These are phyloP conservation scores for Paracanthobrama guichenoti DNA, from an alignment of 2,113 vertebrate species.

Conservation along the genomic window DNA sequence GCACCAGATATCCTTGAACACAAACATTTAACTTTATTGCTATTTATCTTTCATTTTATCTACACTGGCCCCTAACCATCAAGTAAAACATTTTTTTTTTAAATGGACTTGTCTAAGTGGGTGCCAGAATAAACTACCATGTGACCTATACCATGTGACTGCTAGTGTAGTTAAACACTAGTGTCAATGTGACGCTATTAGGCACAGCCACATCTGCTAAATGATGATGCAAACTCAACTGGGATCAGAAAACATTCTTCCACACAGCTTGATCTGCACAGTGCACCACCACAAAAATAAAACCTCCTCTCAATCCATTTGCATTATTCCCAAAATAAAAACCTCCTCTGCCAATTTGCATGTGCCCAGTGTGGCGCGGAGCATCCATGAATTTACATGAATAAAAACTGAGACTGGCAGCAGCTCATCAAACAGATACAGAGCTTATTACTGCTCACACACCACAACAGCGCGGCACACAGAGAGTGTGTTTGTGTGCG, in stretches of 20 bases:
- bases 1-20: too few species aligned
- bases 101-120: too few species aligned
- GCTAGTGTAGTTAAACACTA: background rate
- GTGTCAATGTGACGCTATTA: background rate
- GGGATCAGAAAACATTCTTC: slow-evolving; percentile 6
- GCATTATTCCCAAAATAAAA: slow-evolving; percentile 37
- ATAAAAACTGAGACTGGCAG: slow-evolving; percentile 59
- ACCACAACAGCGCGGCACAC: background rate
- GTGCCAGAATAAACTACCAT: background rate
- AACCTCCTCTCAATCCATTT: slow-evolving; percentile 7
- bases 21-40: too few species aligned
- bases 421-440: slow-evolving; percentile 70
- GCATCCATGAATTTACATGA: slow-evolving; percentile 61
- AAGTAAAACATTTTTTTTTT: background rate
- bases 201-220: background rate
- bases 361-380: slow-evolving; percentile 29
- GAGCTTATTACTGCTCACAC: slow-evolving; percentile 64
- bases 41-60: too few species aligned
- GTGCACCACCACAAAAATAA: background rate
- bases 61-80: too few species aligned
- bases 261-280: background rate
- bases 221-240: background rate
- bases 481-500: background rate
- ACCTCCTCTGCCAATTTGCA: slow-evolving; percentile 22
- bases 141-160: background rate